These are phyloP conservation scores for Melipona bicolor DNA, from an alignment of 2,888 invertebrate species.

Conservation along the genomic window DNA sequence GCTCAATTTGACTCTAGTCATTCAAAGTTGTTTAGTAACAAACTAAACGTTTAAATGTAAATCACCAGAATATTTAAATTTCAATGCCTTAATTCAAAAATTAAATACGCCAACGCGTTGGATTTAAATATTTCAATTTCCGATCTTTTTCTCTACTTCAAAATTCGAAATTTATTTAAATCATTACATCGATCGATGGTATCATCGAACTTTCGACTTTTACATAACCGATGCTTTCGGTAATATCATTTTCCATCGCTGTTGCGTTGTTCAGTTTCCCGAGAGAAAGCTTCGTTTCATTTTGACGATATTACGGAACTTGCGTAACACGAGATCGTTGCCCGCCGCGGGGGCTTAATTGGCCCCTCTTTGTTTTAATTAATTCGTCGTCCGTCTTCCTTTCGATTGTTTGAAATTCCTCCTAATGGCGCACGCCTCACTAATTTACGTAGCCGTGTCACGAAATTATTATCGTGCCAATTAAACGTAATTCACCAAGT, in stretches of 20 bases:
- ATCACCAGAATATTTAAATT: too few species aligned
- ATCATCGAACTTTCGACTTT: slow-evolving; percentile 46
- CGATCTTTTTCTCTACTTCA: too few species aligned
- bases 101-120: background rate
- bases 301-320: slow-evolving; percentile 47
- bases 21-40: too few species aligned
- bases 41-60: too few species aligned
- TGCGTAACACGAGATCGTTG: slow-evolving; percentile 47
- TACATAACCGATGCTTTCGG: slow-evolving; percentile 42
- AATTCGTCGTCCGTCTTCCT: slow-evolving; percentile 32
- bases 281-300: slow-evolving; percentile 42
- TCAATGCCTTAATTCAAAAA: too few species aligned
- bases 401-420: slow-evolving; percentile 38
- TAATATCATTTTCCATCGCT: slow-evolving; percentile 42
- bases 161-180: background rate
- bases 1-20: too few species aligned
- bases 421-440: background rate
- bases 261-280: background rate
- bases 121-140: background rate
- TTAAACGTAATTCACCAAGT: slow-evolving; percentile 32
- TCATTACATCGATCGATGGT: slow-evolving; percentile 8
- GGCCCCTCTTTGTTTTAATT: slow-evolving; percentile 50
- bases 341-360: slow-evolving; percentile 40
- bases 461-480: slow-evolving; percentile 28
- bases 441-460: background rate